Evolutionary conservation across 2,113 vertebrate genomes (phyloP).

Genomic region (Cololabis saira): DNA sequence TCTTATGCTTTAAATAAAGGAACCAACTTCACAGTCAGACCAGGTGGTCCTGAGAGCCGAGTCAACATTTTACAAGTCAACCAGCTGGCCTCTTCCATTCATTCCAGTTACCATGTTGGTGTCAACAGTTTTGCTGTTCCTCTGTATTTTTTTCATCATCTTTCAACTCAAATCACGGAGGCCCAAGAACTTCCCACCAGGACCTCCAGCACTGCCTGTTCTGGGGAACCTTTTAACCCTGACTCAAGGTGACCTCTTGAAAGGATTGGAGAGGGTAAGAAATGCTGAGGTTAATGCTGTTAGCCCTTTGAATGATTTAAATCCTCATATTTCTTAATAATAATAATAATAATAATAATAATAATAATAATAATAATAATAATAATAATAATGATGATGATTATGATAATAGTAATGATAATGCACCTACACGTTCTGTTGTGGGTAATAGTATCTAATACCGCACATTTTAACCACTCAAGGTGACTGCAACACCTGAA

Average conservation of each 20-base stretch:
- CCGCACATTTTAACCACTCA: too few relatives aligned
- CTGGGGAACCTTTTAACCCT: slow-evolving; percentile 75
- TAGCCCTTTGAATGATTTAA: too few relatives aligned
- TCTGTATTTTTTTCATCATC: slow-evolving; percentile 58
- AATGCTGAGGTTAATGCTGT: background rate
- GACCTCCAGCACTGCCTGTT: slow-evolving; percentile 67
- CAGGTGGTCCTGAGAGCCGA: background rate
- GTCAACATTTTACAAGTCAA: background rate
- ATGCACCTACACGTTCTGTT: too few relatives aligned
- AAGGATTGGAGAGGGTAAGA: slow-evolving; percentile 21
- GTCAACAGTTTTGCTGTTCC: slow-evolving; percentile 55
- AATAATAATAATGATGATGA: too few relatives aligned
- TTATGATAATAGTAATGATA: too few relatives aligned
- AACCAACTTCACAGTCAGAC: too few relatives aligned
- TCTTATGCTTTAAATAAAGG: too few relatives aligned
- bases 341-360: too few relatives aligned
- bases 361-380: too few relatives aligned
- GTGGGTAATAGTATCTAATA: too few relatives aligned
- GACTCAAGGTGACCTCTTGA: slow-evolving; percentile 35
- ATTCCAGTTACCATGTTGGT: slow-evolving; percentile 57
- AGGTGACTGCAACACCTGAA: too few relatives aligned
- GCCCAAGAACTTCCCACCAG: slow-evolving; percentile 80
- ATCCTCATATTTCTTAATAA: too few relatives aligned
- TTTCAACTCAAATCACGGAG: slow-evolving; percentile 56
- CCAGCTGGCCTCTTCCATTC: background rate